Evolutionary conservation across 2,888 invertebrate genomes (phyloP), one percentile per base, ranked within the genome.

Genomic region (Rotaria sp.): DNA sequence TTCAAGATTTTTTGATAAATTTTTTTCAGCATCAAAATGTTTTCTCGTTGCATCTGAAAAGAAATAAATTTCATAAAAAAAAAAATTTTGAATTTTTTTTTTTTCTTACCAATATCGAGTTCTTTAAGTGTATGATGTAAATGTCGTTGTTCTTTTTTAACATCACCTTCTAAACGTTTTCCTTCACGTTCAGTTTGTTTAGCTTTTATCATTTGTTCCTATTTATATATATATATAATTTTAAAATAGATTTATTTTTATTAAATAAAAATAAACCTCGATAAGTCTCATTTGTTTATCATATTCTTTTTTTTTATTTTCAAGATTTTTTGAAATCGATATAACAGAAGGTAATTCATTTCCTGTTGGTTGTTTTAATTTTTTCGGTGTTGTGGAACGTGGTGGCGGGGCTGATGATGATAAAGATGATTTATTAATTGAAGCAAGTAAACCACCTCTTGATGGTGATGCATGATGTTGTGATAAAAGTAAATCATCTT

Each of bases 191-290:
- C 90, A 85, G 90, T 90, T 87, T 91, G 90, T 87, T 90, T 91
- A 86, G 90, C 90, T 87, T 90, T 90, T 90, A 90, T 91, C 90
- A 91, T 90, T 88, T 90, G 90, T 86, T 90, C 90, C 89, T 75
- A 38, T 38, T 38, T 21, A 38, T 45, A 35, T n/a, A 45, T 26
- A 38, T 7, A 74, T 18, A 13, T 10, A 38, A 1, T 38, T 5
- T 24, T 1, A 11, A 74, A 18, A 3, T 38, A 8, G 4, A 21
- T 35, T 35, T 18, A 11, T 30, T 13, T 35, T 15, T 4, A 15
- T 35, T 18, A 35, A 30, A 67, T 35, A 15, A 1, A 26, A 59
- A 59, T 21, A 30, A 38, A 80, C 80, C 80, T 90, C 90, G 86
- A 91, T 90, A 30, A 90, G 88, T 88, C 90, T 90, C 41, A 90